Evolutionary conservation across 2,113 vertebrate genomes (phyloP), one percentile per base, ranked within the genome.

Genomic region (Coregonus clupeaformis): DNA sequence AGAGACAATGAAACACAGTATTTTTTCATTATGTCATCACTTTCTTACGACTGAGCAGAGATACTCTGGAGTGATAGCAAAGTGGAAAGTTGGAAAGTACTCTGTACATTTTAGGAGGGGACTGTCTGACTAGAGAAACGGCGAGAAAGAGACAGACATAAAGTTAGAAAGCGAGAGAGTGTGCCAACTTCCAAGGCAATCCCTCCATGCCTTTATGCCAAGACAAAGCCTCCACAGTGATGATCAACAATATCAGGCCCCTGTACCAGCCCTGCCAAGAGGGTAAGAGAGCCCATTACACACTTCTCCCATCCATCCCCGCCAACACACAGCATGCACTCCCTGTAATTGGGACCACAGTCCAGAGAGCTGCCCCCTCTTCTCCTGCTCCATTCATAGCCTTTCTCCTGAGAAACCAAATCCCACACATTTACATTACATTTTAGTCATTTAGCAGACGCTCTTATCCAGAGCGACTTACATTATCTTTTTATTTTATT

Each of bases 21-120:
- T 74, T n/a, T 60, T 60, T 60, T 67, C 29, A 32, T 32, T 67
- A 66, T 20, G 30, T 57, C 36, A 12, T 22, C n/a, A 6, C 4
- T 81, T 77, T 78, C 24, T 71, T 7, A 70, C 45, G 57, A 30
- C 57, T 29, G 3, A 69, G 7, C 57, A 62, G 32, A 73, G n/a
- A 18, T 65, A 1, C 20, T 66, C 16, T 60, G n/a, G 57, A 60
- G 57, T 60, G 57, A 60, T 22, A 22, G 18, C n/a, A 22, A 59
- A 59, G 18, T 59, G 57, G n/a, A 60, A 22, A 60, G 57, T 60
- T 60, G 57, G 57, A 60, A 60, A 60, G 7, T 16, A 22, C n/a
- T 24, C 18, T 24, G n/a, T 22, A 7, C 13, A n/a, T 22, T 22
- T 60, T 22, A 22, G 57, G 57, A 60, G 2, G 49, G 16, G 49